phyloP scores from a whole-genome alignment of 2,888 invertebrate species.

The Drosophila pseudotakahashii region DNA sequence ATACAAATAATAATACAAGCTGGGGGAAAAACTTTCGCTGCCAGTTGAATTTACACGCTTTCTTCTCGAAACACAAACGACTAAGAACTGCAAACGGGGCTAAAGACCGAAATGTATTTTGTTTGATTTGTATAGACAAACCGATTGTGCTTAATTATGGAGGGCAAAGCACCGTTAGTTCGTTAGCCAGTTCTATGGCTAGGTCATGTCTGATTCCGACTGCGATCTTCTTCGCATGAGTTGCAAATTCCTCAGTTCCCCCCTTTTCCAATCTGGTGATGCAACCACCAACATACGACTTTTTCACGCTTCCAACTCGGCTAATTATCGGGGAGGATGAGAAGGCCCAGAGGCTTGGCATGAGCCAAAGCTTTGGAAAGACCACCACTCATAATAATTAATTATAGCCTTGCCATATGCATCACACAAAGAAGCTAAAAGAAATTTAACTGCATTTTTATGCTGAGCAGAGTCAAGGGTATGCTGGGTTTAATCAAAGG shows the following conservation, averaged over 20 bases:
- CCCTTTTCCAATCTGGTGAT: constrained; percentile 40
- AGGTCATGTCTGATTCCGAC: constrained; percentile 34
- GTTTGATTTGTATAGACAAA: constrained; percentile 34
- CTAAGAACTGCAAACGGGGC: constrained; percentile 48
- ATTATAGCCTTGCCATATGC: constrained; percentile 50
- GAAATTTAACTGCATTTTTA: constrained; percentile 31
- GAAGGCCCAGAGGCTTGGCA: constrained; percentile 32
- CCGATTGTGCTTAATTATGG: constrained; percentile 38
- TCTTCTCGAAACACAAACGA: constrained; percentile 42
- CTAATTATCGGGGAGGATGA: constrained; percentile 60
- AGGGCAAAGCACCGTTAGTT: constrained; percentile 40
- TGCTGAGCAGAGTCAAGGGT: constrained; percentile 5
- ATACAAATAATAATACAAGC: constrained; percentile 63
- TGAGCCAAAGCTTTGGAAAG: constrained; percentile 43
- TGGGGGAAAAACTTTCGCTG: constrained; percentile 52
- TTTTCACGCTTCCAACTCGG: constrained; percentile 68
- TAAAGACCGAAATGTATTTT: constrained; percentile 36
- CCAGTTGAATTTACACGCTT: constrained; percentile 43
- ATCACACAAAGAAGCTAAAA: background rate
- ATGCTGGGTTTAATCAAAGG: constrained; percentile 1
- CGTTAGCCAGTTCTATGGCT: constrained; percentile 28
- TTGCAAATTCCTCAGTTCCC: constrained; percentile 23
- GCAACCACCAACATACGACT: constrained; percentile 71
- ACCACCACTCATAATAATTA: constrained; percentile 60
- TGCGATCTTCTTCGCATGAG: constrained; percentile 39